Evolutionary conservation across 2,113 vertebrate species (phyloP).

Genomic region (Chaetodon trifascialis): DNA sequence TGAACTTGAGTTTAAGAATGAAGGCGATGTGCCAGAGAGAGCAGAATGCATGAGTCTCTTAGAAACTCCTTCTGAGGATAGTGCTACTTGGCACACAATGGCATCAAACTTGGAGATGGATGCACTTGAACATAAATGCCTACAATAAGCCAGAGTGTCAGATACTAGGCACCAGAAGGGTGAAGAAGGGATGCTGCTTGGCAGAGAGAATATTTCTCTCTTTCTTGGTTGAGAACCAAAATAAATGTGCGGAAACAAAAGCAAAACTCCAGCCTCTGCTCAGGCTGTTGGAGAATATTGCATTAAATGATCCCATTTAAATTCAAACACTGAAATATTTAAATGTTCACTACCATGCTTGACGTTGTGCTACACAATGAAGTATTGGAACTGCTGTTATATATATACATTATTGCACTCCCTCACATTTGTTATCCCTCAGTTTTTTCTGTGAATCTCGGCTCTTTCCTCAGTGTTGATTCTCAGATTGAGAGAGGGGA

Average conservation of each 20-base stretch:
- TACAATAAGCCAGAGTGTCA: not conserved
- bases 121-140: slow-evolving; percentile 30
- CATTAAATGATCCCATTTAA: not conserved
- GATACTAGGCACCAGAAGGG: not conserved
- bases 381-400: not conserved
- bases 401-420: not conserved
- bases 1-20: not conserved
- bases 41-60: not conserved
- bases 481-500: slow-evolving; percentile 8
- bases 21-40: not conserved
- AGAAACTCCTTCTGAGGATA: not conserved
- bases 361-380: not conserved
- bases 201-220: not conserved
- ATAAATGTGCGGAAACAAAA: slow-evolving; percentile 2
- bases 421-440: slow-evolving; percentile 38
- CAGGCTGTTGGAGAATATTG: not conserved
- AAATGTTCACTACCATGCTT: not conserved
- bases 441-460: slow-evolving; percentile 14
- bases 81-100: not conserved
- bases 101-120: slow-evolving; percentile 8
- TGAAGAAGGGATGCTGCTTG: not conserved
- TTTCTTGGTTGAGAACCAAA: not conserved
- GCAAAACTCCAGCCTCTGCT: not conserved
- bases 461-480: slow-evolving; percentile 35
- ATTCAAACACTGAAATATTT: not conserved